A percentile compares a stretch with the other conserved stretches of the same genome.
Evolutionary conservation across 2,113 vertebrate species (phyloP).

Genomic region (Microcebus murinus): DNA sequence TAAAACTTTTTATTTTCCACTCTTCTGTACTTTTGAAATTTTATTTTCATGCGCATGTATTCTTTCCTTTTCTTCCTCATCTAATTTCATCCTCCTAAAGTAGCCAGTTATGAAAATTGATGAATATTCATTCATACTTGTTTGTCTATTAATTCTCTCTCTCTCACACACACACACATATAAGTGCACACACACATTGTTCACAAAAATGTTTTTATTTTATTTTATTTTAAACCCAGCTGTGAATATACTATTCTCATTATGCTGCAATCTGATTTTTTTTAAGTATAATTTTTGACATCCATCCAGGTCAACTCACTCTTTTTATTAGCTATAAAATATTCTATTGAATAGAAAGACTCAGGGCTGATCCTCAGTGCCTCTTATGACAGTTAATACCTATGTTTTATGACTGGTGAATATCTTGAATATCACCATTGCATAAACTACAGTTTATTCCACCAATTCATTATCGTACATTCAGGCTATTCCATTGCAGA

Average conservation of each 20-base stretch:
- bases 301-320: not conserved
- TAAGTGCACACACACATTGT: not conserved
- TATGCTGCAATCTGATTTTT: not conserved
- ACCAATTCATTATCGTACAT: not conserved
- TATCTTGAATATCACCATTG: not conserved
- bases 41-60: not conserved
- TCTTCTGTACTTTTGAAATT: not conserved
- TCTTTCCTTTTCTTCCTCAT: not conserved
- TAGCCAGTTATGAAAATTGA: not conserved
- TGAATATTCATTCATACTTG: not conserved
- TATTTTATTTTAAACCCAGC: not conserved
- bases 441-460: not conserved
- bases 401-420: not conserved
- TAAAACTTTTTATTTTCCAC: not conserved
- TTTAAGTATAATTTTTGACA: not conserved
- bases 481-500: not conserved
- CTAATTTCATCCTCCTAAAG: not conserved
- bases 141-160: not conserved
- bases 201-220: not conserved
- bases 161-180: not conserved
- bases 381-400: not conserved
- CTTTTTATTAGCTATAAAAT: not conserved
- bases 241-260: not conserved
- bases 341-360: not conserved
- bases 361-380: not conserved